Evolutionary conservation across 1,140 invertebrate genomes (phyloP).

Genomic region (Drosophila athabasca): DNA sequence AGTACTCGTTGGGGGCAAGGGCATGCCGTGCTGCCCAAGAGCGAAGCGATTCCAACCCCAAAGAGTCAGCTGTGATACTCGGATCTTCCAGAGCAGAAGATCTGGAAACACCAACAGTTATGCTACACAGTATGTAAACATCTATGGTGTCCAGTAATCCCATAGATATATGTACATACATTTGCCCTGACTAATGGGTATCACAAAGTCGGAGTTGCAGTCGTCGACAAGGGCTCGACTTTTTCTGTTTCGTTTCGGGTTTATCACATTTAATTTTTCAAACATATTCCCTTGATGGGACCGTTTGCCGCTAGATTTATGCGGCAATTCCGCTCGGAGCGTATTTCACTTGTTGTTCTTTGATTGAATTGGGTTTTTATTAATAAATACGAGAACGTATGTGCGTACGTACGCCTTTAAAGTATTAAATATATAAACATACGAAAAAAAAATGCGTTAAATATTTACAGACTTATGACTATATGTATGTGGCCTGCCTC

Average conservation of each 20-base stretch:
- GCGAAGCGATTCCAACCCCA: no score
- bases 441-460: constrained; percentile 11
- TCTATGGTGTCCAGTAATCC: no score
- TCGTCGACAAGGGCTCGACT: not conserved
- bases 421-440: constrained; percentile 6
- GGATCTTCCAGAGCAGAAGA: no score
- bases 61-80: no score
- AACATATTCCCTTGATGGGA: constrained; percentile 51
- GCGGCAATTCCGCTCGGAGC: constrained; percentile 43
- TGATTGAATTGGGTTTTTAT: constrained; percentile 51
- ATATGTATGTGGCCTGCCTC: constrained; percentile 45
- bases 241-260: constrained; percentile 33
- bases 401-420: constrained; percentile 29
- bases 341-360: constrained; percentile 53
- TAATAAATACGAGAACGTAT: constrained; percentile 44
- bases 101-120: no score
- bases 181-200: not conserved
- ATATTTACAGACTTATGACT: constrained; percentile 57
- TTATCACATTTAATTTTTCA: constrained; percentile 78
- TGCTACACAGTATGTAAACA: no score
- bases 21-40: no score
- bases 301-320: constrained; percentile 71
- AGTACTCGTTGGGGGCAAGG: not conserved
- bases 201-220: not conserved
- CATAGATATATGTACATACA: no score